Conservation (phyloP, 2,113 vertebrate species). For the Gyps fulvus region DNA sequence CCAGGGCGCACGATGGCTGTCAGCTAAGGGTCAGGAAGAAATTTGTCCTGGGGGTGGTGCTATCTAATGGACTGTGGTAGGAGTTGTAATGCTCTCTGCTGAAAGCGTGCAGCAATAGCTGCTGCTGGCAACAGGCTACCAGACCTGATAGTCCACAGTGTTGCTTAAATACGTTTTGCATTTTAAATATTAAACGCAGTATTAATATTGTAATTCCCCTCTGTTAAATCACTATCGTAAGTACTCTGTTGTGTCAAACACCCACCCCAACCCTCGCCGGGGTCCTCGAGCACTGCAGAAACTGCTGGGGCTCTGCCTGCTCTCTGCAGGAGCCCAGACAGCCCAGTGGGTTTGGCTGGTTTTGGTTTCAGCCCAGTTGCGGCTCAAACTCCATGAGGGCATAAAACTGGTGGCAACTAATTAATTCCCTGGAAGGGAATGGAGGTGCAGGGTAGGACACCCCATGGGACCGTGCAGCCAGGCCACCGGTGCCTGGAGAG, state of each 20-base stretch:
- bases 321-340: not conserved
- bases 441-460: not conserved
- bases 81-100: not conserved
- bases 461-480: rapidly evolving
- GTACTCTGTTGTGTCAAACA: too few relatives aligned
- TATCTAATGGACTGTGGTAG: not conserved
- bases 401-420: not conserved
- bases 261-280: rapidly evolving
- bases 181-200: not conserved
- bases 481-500: not conserved
- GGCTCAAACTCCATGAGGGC: not conserved
- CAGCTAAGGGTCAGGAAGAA: not conserved
- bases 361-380: not conserved
- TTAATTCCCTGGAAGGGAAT: not conserved
- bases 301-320: not conserved
- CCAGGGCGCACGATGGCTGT: not conserved
- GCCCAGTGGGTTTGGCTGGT: not conserved
- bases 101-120: not conserved
- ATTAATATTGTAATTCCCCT: not conserved
- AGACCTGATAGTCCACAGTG: rapidly evolving
- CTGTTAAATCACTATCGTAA: rapidly evolving
- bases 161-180: rapidly evolving
- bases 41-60: not conserved
- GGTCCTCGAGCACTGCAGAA: rapidly evolving
- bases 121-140: not conserved